Conservation (phyloP, 2,888 invertebrate genomes). For the Tetranychus piercei region DNA sequence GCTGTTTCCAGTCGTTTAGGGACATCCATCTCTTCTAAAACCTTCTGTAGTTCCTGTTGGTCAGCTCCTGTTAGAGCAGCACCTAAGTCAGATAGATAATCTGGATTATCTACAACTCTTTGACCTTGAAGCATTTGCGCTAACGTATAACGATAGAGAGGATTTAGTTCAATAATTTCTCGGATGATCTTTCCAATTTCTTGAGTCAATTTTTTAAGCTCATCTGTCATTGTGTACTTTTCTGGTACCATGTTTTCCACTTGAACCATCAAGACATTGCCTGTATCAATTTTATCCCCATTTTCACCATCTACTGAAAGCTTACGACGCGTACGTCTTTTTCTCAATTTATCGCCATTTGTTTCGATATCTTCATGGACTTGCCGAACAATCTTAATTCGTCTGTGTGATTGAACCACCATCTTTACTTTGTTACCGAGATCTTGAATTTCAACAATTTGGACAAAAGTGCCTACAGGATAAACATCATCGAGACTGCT, state of each 20-base stretch:
- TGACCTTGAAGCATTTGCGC: slow-evolving; percentile 93
- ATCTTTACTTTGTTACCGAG: slow-evolving; percentile 60
- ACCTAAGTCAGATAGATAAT: slow-evolving; percentile 86
- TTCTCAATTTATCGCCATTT: not conserved
- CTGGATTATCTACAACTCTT: slow-evolving; percentile 90
- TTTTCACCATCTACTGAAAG: not conserved
- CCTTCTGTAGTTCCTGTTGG: slow-evolving; percentile 70
- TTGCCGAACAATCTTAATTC: slow-evolving; percentile 18
- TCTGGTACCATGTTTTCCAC: slow-evolving; percentile 78
- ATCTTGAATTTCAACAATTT: slow-evolving; percentile 93
- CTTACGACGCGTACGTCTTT: not conserved
- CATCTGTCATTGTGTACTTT: slow-evolving; percentile 71
- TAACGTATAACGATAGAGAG: slow-evolving; percentile 87
- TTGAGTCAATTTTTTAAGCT: slow-evolving; percentile 86
- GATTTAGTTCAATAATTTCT: slow-evolving; percentile 88
- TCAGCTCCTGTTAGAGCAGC: slow-evolving; percentile 85
- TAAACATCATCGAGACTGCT: slow-evolving; percentile 66
- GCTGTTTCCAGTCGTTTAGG: slow-evolving; percentile 75
- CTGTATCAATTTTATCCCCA: slow-evolving; percentile 25
- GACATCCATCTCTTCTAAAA: slow-evolving; percentile 84
- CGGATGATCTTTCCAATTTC: slow-evolving; percentile 92
- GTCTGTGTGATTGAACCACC: slow-evolving; percentile 81
- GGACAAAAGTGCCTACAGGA: slow-evolving; percentile 81
- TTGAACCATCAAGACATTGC: slow-evolving; percentile 63
- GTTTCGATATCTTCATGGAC: not conserved